A percentile compares a stretch with the other conserved stretches of the same genome.
These are phyloP conservation scores for Psophia crepitans DNA, from an alignment of 2,113 vertebrate genomes.

Conservation along the genomic window DNA sequence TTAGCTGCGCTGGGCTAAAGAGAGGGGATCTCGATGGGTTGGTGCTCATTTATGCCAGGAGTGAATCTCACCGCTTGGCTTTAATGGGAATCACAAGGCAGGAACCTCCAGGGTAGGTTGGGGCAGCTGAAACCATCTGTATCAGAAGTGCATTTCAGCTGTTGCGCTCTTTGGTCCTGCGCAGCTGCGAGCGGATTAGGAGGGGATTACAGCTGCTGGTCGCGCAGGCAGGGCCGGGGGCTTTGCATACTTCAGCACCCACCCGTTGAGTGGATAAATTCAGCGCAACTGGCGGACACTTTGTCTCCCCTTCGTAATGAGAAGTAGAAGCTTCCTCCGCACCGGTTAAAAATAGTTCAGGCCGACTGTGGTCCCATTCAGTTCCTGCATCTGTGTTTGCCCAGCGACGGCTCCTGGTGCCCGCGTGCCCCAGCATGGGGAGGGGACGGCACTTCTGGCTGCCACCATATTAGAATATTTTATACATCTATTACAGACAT, in stretches of 20 bases:
- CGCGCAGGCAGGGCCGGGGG: not conserved
- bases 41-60: not conserved
- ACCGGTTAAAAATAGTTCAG: constrained; percentile 5
- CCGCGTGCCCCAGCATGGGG: not conserved
- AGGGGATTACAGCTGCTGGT: not conserved
- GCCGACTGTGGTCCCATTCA: constrained; percentile 39
- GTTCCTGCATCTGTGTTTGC: constrained; percentile 23
- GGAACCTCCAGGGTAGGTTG: not conserved
- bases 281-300: not conserved
- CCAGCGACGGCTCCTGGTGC: accelerated
- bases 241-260: not conserved
- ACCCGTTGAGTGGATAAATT: not conserved
- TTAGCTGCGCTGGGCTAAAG: not conserved
- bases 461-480: not conserved
- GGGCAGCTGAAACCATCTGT: not conserved
- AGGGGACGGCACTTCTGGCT: not conserved
- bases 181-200: constrained; percentile 40
- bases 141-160: constrained; percentile 46
- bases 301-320: not conserved
- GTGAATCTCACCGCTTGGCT: not conserved
- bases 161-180: not conserved
- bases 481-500: not conserved
- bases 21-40: not conserved
- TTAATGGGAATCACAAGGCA: not conserved
- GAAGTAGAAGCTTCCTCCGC: constrained; percentile 51